These are phyloP conservation scores for Accipiter virgatus DNA, from an alignment of 2,113 vertebrate genomes.

Conservation along the genomic window DNA sequence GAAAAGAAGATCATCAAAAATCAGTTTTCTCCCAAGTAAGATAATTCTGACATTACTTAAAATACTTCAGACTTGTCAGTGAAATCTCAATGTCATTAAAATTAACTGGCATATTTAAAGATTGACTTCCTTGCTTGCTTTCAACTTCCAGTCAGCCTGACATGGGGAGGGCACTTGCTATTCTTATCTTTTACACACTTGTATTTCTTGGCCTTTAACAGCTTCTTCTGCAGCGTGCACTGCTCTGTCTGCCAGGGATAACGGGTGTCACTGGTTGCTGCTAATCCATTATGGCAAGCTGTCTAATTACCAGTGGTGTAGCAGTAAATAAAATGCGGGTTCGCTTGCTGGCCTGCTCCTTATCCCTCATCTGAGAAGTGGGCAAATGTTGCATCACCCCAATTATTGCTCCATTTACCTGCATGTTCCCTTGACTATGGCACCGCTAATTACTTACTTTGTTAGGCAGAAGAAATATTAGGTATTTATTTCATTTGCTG, in stretches of 20 bases:
- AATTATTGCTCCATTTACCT: conserved; percentile 63
- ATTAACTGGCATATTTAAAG: conserved; percentile 67
- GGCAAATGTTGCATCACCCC: conserved; percentile 62
- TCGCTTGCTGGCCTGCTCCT: conserved; percentile 51
- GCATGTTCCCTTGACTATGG: conserved; percentile 40
- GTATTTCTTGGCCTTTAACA: conserved; percentile 9
- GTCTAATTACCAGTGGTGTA: conserved; percentile 32
- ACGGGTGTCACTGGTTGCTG: conserved; percentile 31
- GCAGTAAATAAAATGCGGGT: conserved; percentile 52
- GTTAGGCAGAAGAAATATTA: conserved; percentile 23
- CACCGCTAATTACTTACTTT: conserved; percentile 57
- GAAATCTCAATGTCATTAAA: conserved; percentile 55
- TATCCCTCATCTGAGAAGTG: conserved; percentile 59
- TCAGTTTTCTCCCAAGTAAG: conserved; percentile 35
- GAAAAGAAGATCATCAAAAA: conserved; percentile 38
- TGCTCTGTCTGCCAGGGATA: conserved; percentile 43
- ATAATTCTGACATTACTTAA: conserved; percentile 57
- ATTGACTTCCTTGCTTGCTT: conserved; percentile 59
- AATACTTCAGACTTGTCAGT: conserved; percentile 67
- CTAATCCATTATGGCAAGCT: conserved; percentile 60
- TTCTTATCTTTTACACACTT: conserved; percentile 51
- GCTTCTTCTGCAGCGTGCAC: not conserved
- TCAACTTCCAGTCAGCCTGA: conserved; percentile 53
- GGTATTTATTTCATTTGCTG: conserved; percentile 54
- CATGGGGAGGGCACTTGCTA: conserved; percentile 46